Evolutionary conservation across 2,113 vertebrate genomes (phyloP).

Genomic region (Miniopterus natalensis): DNA sequence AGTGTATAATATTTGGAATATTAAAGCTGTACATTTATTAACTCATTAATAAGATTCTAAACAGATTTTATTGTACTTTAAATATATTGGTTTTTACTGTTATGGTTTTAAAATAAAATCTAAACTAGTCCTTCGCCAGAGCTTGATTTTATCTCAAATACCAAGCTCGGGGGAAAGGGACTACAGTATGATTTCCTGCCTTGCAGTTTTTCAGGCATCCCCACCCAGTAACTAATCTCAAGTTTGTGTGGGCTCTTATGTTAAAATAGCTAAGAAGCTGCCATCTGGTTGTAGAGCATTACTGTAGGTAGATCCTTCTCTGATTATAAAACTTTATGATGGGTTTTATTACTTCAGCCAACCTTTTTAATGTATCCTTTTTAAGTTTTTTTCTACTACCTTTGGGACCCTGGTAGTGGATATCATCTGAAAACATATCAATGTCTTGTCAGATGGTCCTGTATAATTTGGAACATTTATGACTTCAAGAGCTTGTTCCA

Average conservation of each 20-base stretch:
- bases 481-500: background rate
- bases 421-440: conserved; percentile 14
- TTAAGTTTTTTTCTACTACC: background rate
- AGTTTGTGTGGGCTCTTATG: conserved; percentile 9
- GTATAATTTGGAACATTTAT: conserved; percentile 36
- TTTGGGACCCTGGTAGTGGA: conserved; percentile 9
- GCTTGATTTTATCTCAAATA: conserved; percentile 43
- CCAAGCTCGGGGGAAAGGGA: background rate
- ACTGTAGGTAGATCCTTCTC: background rate
- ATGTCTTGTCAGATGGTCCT: background rate
- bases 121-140: conserved; percentile 17
- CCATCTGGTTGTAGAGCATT: conserved; percentile 29
- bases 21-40: background rate
- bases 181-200: conserved; percentile 40
- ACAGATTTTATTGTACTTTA: conserved; percentile 28
- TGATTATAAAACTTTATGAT: conserved; percentile 28
- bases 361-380: background rate
- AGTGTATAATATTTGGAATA: background rate
- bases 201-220: conserved; percentile 35
- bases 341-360: background rate
- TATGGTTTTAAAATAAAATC: conserved; percentile 45
- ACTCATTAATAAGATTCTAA: conserved; percentile 27
- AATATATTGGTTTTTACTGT: conserved; percentile 38
- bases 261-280: conserved; percentile 41
- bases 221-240: background rate